Base-by-base conservation (phyloP, 2,797 vertebrate species). In the Lophius americanus region DNA sequence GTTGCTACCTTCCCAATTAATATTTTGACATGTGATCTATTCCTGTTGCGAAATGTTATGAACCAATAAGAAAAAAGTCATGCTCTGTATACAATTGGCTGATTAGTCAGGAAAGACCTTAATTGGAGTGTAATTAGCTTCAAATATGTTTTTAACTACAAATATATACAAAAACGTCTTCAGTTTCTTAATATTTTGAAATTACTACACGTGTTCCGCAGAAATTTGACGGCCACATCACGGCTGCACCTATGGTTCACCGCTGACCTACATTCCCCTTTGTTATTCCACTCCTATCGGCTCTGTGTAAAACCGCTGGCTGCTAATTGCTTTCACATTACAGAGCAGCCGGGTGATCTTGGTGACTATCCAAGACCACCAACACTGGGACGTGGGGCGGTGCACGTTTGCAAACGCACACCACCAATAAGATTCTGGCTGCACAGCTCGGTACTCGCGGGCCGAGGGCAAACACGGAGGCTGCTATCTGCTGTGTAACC, bases 281-380 rank as follows among this genome's bases (percentile, higher is more conserved):
- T 91, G 88, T 92, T 92, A 89, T 90, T 91, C 76, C 91, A 84
- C 90, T 64, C 75, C 79, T 87, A 92, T 86, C 90, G 75, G 88
- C 81, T 66, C 83, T 88, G 82, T 84, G 89, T 92, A 89, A 94
- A 96, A 93, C 94, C 88, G 63, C 92, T 88, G 85, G 78, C 91
- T 91, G 82, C 93, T 96, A 96, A 97, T 95, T 96, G 93, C 94
- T 95, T 96, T 96, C 94, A 94, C 87, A 93, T 96, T 95, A 91
- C 91, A 88, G 79, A 91, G 91, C 92, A 94, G 93, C 91, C 88
- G 82, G 91, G 92, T 89, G 91, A 91, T 84, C 88, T 91, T 95
- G 94, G 92, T 94, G 83, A 78, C 90, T 64, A 87, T 96, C 94
- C 95, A 95, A 94, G 95, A 96, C 96, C 96, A 97, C 95, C 95